Evolutionary conservation across 2,888 invertebrate genomes (phyloP).

Genomic region (Phoenoteleia sp.): DNA sequence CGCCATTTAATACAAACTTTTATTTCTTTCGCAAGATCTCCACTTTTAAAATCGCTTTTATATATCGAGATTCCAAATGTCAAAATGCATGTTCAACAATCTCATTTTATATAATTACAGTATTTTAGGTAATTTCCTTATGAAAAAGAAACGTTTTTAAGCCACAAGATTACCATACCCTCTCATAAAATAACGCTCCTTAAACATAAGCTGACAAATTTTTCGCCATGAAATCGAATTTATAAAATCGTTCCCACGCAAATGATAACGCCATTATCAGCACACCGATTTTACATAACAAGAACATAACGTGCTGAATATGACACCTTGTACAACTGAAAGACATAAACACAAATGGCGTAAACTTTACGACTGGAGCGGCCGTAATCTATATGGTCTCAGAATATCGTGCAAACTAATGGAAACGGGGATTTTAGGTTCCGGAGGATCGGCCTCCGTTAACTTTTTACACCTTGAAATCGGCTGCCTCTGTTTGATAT

Average conservation of each 20-base stretch:
- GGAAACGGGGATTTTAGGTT: slow-evolving; percentile 25
- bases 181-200: slow-evolving; percentile 6
- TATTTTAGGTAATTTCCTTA: too few relatives aligned
- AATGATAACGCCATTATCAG: slow-evolving; percentile 51
- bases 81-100: too few relatives aligned
- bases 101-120: too few relatives aligned
- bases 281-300: slow-evolving; percentile 25
- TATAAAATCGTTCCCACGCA: slow-evolving; percentile 22
- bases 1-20: too few relatives aligned
- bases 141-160: background rate
- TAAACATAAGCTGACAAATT: slow-evolving; percentile 38
- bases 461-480: slow-evolving; percentile 38
- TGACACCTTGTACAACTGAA: slow-evolving; percentile 36
- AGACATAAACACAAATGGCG: slow-evolving; percentile 43
- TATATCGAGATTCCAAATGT: too few relatives aligned
- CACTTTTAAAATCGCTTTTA: too few relatives aligned
- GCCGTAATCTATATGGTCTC: slow-evolving; percentile 49
- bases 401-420: slow-evolving; percentile 53
- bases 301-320: slow-evolving; percentile 22
- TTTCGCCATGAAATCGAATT: slow-evolving; percentile 1
- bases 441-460: background rate
- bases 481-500: background rate
- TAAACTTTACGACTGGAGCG: slow-evolving; percentile 61
- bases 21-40: too few relatives aligned
- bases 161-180: slow-evolving; percentile 22